Evolutionary conservation across 2,797 vertebrate species (phyloP).

Genomic region (Aselliscus stoliczkanus): DNA sequence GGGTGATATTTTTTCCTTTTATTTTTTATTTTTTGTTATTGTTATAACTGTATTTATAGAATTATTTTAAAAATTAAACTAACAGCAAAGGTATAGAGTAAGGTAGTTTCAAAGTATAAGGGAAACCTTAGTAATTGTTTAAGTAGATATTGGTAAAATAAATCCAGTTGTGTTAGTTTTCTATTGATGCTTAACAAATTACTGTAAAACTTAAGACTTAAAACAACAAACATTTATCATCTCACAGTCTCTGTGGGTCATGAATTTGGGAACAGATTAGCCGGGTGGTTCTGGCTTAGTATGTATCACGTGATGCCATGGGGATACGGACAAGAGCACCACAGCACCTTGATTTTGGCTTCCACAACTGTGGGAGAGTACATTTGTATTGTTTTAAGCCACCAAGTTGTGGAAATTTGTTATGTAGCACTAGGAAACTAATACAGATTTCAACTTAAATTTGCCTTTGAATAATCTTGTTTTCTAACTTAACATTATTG

Average conservation of each 20-base stretch:
- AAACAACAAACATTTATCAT: not conserved
- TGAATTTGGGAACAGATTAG: not conserved
- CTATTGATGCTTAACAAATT: not conserved
- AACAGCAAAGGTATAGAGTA: not conserved
- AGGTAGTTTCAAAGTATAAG: not conserved
- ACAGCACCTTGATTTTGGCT: not conserved
- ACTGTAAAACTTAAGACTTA: not conserved
- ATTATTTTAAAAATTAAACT: constrained; percentile 24
- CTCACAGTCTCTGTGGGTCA: not conserved
- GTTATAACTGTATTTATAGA: not conserved
- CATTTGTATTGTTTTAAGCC: constrained; percentile 7
- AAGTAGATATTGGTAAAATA: not conserved
- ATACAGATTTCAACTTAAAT: constrained; percentile 23
- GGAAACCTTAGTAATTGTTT: not conserved
- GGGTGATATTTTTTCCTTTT: not conserved
- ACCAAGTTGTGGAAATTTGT: not conserved
- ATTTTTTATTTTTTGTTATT: not conserved
- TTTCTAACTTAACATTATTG: not conserved
- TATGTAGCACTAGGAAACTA: not conserved
- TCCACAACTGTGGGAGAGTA: not conserved
- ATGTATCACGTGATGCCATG: not conserved
- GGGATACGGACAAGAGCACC: not conserved
- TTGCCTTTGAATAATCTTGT: constrained; percentile 8
- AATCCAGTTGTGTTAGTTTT: not conserved
- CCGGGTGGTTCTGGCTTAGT: not conserved